Conservation (phyloP, 2,113 vertebrate species). For the Eclectus roratus region DNA sequence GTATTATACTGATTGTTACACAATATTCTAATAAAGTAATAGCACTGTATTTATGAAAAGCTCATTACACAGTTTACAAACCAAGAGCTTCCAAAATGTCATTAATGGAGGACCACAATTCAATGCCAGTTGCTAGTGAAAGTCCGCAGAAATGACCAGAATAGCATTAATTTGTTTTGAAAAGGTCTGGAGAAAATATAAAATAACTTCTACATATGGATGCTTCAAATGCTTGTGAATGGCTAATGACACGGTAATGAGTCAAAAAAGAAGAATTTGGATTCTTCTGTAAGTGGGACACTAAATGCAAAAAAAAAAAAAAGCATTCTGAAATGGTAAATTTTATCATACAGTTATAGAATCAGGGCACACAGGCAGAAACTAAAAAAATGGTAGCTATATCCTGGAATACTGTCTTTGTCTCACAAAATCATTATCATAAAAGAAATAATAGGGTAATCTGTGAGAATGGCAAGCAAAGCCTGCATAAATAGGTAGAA, state of each 20-base stretch:
- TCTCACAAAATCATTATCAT: background rate
- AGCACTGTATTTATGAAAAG: background rate
- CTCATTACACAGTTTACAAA: background rate
- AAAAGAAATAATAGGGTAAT: background rate
- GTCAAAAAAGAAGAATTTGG: background rate
- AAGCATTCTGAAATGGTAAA: background rate
- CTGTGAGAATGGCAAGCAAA: background rate
- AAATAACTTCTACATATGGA: background rate
- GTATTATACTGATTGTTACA: background rate
- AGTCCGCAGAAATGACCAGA: background rate
- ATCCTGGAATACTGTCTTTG: background rate
- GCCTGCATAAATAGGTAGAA: background rate
- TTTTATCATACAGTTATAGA: background rate
- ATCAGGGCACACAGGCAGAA: background rate
- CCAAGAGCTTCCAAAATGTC: background rate
- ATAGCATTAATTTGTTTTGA: background rate
- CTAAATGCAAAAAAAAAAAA: background rate
- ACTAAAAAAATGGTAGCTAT: background rate
- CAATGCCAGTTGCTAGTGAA: background rate
- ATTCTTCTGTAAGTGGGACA: background rate
- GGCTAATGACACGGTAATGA: background rate
- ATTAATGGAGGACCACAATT: background rate
- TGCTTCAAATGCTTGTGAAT: background rate
- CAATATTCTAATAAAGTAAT: background rate
- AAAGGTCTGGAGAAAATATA: background rate